These are phyloP conservation scores for Papilio polyxenes DNA, from an alignment of 1,140 invertebrate genomes.

Conservation along the genomic window DNA sequence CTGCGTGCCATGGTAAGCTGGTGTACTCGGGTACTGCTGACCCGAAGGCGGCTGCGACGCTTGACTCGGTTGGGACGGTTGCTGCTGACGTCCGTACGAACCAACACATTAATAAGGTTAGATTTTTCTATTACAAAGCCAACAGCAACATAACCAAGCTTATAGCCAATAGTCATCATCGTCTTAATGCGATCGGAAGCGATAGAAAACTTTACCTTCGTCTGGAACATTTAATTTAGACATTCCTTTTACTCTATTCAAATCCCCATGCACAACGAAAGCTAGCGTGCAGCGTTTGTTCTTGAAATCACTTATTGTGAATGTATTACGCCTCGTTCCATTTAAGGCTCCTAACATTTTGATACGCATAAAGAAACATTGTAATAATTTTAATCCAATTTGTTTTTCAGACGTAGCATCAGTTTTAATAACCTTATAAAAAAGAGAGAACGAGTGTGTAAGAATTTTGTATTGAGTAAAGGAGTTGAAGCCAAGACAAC, in stretches of 20 bases:
- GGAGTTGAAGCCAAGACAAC: conserved; percentile 78
- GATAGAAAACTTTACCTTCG: conserved; percentile 73
- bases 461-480: conserved; percentile 51
- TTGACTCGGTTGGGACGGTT: conserved; percentile 80
- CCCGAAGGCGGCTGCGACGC: conserved; percentile 82
- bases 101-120: conserved; percentile 81
- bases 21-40: conserved; percentile 79
- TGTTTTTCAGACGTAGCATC: conserved; percentile 36
- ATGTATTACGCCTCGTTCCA: conserved; percentile 47
- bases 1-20: conserved; percentile 79
- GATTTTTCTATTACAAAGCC: conserved; percentile 78
- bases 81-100: conserved; percentile 81
- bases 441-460: conserved; percentile 53
- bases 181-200: conserved; percentile 72
- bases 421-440: conserved; percentile 41
- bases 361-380: conserved; percentile 48
- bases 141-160: conserved; percentile 75
- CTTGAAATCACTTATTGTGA: conserved; percentile 60
- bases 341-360: conserved; percentile 60
- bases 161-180: conserved; percentile 65
- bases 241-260: conserved; percentile 77
- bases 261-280: conserved; percentile 79
- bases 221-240: conserved; percentile 62
- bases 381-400: neutral
- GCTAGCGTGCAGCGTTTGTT: conserved; percentile 77